A percentile compares a stretch with the other conserved stretches of the same genome.
phyloP scores from a whole-genome alignment of 2,888 invertebrate species.

The Torymus auratus region DNA sequence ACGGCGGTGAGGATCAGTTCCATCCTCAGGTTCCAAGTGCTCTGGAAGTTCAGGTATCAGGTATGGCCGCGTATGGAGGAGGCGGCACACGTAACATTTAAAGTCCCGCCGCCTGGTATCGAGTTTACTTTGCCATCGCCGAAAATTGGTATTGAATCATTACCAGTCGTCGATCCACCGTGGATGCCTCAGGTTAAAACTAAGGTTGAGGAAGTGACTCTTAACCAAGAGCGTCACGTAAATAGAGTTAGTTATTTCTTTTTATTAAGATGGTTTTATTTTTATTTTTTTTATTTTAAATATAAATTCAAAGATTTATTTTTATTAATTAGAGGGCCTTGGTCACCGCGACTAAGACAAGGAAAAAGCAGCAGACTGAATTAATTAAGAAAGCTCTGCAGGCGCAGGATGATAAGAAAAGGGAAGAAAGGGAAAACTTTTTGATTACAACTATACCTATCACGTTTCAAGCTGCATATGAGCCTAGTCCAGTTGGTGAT shows the following conservation, averaged over 20 bases:
- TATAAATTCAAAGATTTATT: not conserved
- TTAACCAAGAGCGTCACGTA: slow-evolving; percentile 98
- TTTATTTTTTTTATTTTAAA: not conserved
- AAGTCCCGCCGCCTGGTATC: slow-evolving; percentile 99
- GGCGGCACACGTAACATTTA: slow-evolving; percentile 95
- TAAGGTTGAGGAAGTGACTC: slow-evolving; percentile 98
- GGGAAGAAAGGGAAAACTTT: slow-evolving; percentile 96
- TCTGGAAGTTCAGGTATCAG: slow-evolving; percentile 98
- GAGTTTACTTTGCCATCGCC: slow-evolving; percentile 99
- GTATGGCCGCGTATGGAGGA: slow-evolving; percentile 99
- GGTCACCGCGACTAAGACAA: slow-evolving; percentile 98
- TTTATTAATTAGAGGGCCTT: slow-evolving; percentile 85
- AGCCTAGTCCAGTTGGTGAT: slow-evolving; percentile 91
- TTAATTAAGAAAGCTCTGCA: slow-evolving; percentile 96
- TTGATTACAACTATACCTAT: slow-evolving; percentile 97
- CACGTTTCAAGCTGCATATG: slow-evolving; percentile 95
- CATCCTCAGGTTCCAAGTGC: slow-evolving; percentile 91
- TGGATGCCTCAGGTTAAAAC: slow-evolving; percentile 99
- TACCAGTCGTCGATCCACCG: slow-evolving; percentile 97
- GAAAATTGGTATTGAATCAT: slow-evolving; percentile 96
- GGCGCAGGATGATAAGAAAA: slow-evolving; percentile 96
- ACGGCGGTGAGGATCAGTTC: slow-evolving; percentile 90
- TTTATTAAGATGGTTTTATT: not conserved
- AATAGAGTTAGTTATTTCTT: slow-evolving; percentile 61
- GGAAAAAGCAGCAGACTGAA: slow-evolving; percentile 99